Conservation (phyloP, 2,797 vertebrate species). For the Danio tinwini region DNA sequence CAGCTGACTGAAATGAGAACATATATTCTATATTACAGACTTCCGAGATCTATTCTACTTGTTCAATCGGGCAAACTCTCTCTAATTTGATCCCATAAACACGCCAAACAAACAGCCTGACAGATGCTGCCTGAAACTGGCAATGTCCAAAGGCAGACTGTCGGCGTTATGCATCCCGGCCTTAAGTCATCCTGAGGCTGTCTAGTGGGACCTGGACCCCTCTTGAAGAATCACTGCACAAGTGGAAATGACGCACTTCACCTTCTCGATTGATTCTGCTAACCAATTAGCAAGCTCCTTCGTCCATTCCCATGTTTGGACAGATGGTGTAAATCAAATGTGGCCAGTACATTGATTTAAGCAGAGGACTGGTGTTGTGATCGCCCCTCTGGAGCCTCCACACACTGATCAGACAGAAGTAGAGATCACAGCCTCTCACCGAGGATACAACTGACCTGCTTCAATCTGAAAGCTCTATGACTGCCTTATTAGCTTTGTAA, state of each 20-base stretch:
- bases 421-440: constrained; percentile 24
- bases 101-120: too few species aligned
- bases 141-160: too few species aligned
- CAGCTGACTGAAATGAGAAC: too few species aligned
- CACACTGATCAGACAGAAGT: constrained; percentile 23
- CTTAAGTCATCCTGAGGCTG: neutral
- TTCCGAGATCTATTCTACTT: too few species aligned
- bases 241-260: neutral
- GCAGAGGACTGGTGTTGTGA: constrained; percentile 13
- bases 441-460: constrained; percentile 41
- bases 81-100: too few species aligned
- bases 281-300: neutral
- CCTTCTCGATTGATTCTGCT: neutral
- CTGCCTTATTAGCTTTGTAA: constrained; percentile 41
- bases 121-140: too few species aligned
- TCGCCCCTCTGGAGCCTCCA: neutral
- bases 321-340: constrained; percentile 5
- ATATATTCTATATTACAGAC: too few species aligned
- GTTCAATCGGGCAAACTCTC: too few species aligned
- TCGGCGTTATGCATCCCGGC: too few species aligned
- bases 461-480: constrained; percentile 42
- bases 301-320: neutral
- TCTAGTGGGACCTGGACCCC: neutral
- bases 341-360: constrained; percentile 16
- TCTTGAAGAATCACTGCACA: neutral